Evolutionary conservation across 2,113 vertebrate species (phyloP).

Genomic region (Varanus komodoensis): DNA sequence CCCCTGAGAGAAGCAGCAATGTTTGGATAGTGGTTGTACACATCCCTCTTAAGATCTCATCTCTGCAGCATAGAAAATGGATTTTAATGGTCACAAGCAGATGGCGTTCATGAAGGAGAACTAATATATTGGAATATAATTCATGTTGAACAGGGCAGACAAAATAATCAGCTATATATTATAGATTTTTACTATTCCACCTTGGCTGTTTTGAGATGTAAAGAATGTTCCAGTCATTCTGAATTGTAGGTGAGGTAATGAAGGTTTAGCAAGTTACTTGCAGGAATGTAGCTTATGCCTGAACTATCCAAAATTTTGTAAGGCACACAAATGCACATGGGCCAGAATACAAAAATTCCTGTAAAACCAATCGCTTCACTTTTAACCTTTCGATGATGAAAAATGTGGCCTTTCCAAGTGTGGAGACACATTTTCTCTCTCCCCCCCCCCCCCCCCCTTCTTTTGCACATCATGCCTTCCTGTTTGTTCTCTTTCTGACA

Average conservation of each 20-base stretch:
- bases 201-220: slow-evolving; percentile 27
- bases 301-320: neutral
- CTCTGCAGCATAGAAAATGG: slow-evolving; percentile 68
- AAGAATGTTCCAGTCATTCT: neutral
- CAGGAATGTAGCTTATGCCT: neutral
- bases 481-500: neutral
- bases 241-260: slow-evolving; percentile 11
- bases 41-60: slow-evolving; percentile 61
- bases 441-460: neutral
- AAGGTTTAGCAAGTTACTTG: slow-evolving; percentile 28
- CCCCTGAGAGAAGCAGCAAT: slow-evolving; percentile 64
- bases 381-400: neutral
- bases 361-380: neutral
- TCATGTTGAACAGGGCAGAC: slow-evolving; percentile 53
- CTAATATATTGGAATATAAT: slow-evolving; percentile 52
- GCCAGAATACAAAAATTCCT: neutral
- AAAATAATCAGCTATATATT: slow-evolving; percentile 58
- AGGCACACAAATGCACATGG: neutral
- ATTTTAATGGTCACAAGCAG: slow-evolving; percentile 74
- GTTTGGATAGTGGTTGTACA: slow-evolving; percentile 66
- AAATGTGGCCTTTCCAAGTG: neutral
- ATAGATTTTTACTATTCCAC: slow-evolving; percentile 53
- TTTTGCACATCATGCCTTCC: neutral
- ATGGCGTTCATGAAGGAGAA: slow-evolving; percentile 67
- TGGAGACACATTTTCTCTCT: neutral